These are phyloP conservation scores for Pseudomyrmex concolor DNA, from an alignment of 1,140 invertebrate genomes.

Conservation along the genomic window DNA sequence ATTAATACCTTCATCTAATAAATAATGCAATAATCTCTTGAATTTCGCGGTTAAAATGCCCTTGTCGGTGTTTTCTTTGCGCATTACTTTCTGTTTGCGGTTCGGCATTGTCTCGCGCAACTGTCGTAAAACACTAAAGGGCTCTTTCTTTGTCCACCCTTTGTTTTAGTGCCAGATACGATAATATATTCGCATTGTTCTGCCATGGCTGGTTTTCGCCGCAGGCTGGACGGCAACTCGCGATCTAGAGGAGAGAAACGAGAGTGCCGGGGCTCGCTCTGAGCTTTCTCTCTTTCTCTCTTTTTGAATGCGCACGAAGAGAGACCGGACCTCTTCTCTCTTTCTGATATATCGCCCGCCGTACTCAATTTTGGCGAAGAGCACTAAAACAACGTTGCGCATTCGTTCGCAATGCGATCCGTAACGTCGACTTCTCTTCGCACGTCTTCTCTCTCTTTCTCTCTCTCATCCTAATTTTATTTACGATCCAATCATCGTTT, in stretches of 20 bases:
- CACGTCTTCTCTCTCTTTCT: not conserved
- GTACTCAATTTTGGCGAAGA: conserved; percentile 57
- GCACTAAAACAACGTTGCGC: conserved; percentile 35
- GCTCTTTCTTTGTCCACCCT: conserved; percentile 26
- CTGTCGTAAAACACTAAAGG: conserved; percentile 63
- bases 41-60: not conserved
- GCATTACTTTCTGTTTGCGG: not conserved
- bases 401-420: conserved; percentile 35
- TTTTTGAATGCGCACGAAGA: conserved; percentile 43
- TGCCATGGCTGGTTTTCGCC: conserved; percentile 69
- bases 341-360: conserved; percentile 52
- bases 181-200: conserved; percentile 76
- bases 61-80: not conserved
- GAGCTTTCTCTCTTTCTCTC: no score
- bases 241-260: conserved; percentile 55
- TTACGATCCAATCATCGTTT: conserved; percentile 21
- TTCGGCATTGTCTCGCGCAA: conserved; percentile 38
- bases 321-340: not conserved
- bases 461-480: not conserved
- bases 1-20: not conserved
- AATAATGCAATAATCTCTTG: not conserved
- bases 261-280: conserved; percentile 1
- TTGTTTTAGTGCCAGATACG: conserved; percentile 73
- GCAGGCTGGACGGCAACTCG: conserved; percentile 58
- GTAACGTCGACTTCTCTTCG: conserved; percentile 53